Conservation (phyloP, 2,113 vertebrate species). For the Vidua chalybeata region DNA sequence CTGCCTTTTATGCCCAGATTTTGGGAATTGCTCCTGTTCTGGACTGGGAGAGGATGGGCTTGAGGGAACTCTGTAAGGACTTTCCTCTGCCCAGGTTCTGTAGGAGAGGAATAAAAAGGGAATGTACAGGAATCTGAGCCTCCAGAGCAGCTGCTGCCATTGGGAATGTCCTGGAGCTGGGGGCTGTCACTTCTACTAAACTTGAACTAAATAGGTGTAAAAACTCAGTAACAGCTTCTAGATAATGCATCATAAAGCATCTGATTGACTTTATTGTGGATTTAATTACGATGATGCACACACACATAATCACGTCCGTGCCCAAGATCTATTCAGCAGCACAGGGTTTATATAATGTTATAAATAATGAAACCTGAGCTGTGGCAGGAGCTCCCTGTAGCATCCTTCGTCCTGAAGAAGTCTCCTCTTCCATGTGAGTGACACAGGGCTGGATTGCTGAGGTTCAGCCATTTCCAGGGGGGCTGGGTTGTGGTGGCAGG, state of each 20-base stretch:
- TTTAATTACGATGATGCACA: neutral
- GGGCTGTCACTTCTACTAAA: neutral
- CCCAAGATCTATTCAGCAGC: neutral
- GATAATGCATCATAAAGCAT: neutral
- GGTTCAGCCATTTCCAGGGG: neutral
- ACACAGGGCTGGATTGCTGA: fast-evolving
- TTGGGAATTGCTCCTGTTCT: neutral
- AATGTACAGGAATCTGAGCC: neutral
- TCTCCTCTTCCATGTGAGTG: neutral
- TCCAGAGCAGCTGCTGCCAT: neutral
- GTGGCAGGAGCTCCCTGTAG: neutral
- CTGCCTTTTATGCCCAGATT: neutral
- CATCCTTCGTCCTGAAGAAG: neutral
- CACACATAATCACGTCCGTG: fast-evolving
- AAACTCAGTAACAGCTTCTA: fast-evolving
- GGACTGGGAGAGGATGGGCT: neutral
- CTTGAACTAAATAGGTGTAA: neutral
- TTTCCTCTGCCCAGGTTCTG: neutral
- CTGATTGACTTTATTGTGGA: neutral
- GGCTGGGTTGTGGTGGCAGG: neutral
- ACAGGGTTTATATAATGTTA: neutral
- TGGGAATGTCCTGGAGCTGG: neutral
- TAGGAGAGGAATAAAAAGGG: neutral
- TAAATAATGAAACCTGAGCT: constrained; percentile 2
- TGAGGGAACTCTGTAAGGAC: neutral